phyloP scores from a whole-genome alignment of 2,888 invertebrate species.

The Nyleta sp. region DNA sequence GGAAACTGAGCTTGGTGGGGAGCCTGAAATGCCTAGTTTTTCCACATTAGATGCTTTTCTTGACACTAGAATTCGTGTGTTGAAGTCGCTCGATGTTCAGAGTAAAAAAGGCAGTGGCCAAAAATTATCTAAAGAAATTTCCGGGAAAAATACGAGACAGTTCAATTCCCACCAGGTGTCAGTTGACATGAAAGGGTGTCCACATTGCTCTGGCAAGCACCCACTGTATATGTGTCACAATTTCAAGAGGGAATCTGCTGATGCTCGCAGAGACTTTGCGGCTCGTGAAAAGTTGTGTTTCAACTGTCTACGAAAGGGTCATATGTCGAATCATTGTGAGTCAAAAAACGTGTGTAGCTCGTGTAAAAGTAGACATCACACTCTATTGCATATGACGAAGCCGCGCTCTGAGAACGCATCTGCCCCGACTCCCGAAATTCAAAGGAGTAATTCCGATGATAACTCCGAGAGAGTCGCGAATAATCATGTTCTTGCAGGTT shows the following conservation, averaged over 20 bases:
- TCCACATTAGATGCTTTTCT: neutral
- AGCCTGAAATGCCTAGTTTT: neutral
- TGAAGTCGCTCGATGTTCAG: neutral
- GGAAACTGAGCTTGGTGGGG: neutral
- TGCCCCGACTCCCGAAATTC: too few species aligned
- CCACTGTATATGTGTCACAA: neutral
- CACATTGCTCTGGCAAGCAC: neutral
- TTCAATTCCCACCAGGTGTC: slow-evolving; percentile 1
- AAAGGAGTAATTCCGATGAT: too few species aligned
- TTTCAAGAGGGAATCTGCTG: neutral
- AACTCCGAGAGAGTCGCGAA: too few species aligned
- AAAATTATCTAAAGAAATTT: neutral
- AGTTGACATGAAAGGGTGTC: neutral
- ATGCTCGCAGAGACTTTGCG: neutral
- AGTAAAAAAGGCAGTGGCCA: neutral
- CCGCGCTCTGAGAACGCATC: too few species aligned
- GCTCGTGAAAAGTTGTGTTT: neutral
- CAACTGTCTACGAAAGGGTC: neutral
- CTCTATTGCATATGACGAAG: neutral
- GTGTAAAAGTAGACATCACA: neutral
- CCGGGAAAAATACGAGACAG: too few species aligned
- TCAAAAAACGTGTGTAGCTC: too few species aligned
- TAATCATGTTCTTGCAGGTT: too few species aligned
- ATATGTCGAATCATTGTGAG: too few species aligned
- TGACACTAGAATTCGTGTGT: neutral